These are phyloP conservation scores for Acronicta psi DNA, from an alignment of 2,888 invertebrate species.

Conservation along the genomic window DNA sequence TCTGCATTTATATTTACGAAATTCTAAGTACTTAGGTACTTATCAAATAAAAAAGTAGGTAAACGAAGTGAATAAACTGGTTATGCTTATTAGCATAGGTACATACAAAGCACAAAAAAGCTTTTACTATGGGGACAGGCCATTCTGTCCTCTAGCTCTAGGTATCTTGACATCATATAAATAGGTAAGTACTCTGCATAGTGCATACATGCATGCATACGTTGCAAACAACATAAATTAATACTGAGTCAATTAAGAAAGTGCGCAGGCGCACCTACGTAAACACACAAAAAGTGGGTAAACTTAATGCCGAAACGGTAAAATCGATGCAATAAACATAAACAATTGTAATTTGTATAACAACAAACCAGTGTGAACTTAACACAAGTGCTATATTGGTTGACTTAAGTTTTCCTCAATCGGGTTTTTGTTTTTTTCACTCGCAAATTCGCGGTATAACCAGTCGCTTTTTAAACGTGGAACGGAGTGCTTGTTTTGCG, in stretches of 20 bases:
- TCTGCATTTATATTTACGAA: too few relatives aligned
- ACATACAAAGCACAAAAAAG: too few relatives aligned
- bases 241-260: slow-evolving; percentile 12
- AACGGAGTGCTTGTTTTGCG: slow-evolving; percentile 39
- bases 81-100: too few relatives aligned
- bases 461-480: slow-evolving; percentile 66
- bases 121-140: neutral
- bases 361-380: slow-evolving; percentile 44
- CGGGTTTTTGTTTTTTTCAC: slow-evolving; percentile 56
- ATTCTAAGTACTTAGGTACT: too few relatives aligned
- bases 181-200: too few relatives aligned
- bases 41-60: too few relatives aligned
- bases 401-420: slow-evolving; percentile 60
- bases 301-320: slow-evolving; percentile 30
- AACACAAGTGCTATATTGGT: slow-evolving; percentile 11
- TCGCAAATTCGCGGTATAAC: slow-evolving; percentile 51
- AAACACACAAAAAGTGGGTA: slow-evolving; percentile 33
- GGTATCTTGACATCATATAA: too few relatives aligned
- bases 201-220: neutral
- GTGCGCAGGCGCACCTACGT: slow-evolving; percentile 15
- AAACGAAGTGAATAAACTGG: too few relatives aligned
- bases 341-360: slow-evolving; percentile 20
- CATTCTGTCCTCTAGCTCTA: too few relatives aligned
- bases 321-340: slow-evolving; percentile 34
- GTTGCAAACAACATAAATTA: neutral